A percentile compares a stretch with the other conserved stretches of the same genome.
phyloP scores from a whole-genome alignment of 2,888 invertebrate genomes.

The Scrobipalpa costella region DNA sequence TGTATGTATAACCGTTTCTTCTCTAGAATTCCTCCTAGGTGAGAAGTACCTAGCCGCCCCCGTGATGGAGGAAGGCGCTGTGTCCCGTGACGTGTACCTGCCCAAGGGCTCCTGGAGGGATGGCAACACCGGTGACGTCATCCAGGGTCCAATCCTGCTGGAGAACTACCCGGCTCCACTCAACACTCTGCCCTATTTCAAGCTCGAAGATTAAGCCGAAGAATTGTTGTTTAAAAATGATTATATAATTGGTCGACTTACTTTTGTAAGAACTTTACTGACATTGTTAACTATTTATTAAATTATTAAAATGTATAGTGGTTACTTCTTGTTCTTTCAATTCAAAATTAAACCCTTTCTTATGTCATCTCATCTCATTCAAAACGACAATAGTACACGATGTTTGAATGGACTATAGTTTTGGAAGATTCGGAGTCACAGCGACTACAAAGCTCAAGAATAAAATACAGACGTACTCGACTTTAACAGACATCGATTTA shows the following conservation, averaged over 20 bases:
- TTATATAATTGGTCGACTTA: neutral
- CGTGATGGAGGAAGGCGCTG: constrained; percentile 82
- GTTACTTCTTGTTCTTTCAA: no score
- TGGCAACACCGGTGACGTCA: constrained; percentile 54
- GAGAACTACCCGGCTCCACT: constrained; percentile 83
- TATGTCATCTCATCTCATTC: neutral
- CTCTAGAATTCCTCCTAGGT: constrained; percentile 86
- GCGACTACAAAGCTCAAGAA: no score
- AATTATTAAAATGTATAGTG: neutral
- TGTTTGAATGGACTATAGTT: no score
- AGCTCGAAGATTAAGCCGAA: constrained; percentile 45
- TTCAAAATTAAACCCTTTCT: neutral
- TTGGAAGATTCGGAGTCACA: no score
- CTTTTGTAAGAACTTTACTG: neutral
- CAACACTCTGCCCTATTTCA: constrained; percentile 83
- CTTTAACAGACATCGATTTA: no score
- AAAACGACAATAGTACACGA: neutral
- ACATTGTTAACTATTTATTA: neutral
- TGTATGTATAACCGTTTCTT: no score
- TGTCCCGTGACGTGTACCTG: constrained; percentile 84
- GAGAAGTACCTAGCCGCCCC: constrained; percentile 86
- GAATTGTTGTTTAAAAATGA: neutral
- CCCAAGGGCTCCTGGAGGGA: constrained; percentile 86
- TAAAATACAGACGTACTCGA: no score
- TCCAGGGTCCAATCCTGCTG: constrained; percentile 80